These are phyloP conservation scores for Cephonodes hylas DNA, from an alignment of 2,888 invertebrate species.

Conservation along the genomic window DNA sequence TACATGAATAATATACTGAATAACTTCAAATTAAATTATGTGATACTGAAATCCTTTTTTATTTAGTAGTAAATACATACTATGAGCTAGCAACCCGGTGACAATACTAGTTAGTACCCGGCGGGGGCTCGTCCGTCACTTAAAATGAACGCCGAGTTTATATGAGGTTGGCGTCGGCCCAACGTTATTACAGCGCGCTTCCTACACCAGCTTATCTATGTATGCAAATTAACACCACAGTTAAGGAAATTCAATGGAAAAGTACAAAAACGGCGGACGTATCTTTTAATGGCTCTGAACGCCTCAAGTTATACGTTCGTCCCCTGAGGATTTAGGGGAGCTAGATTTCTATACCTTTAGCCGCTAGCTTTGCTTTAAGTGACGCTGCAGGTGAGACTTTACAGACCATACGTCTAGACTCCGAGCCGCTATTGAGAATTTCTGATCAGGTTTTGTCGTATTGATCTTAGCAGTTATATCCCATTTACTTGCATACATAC, in stretches of 20 bases:
- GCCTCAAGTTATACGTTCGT: too few relatives aligned
- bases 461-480: too few relatives aligned
- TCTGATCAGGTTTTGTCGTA: too few relatives aligned
- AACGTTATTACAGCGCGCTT: neutral
- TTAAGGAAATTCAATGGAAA: neutral
- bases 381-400: too few relatives aligned
- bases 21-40: neutral
- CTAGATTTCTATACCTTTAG: too few relatives aligned
- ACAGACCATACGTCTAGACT: too few relatives aligned
- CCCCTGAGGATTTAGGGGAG: too few relatives aligned
- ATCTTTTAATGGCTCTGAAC: too few relatives aligned
- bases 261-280: neutral
- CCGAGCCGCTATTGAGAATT: too few relatives aligned
- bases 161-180: neutral
- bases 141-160: neutral
- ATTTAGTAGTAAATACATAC: neutral
- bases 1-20: neutral
- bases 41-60: neutral
- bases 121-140: neutral
- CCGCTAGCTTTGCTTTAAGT: too few relatives aligned
- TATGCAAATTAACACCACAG: neutral
- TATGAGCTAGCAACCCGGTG: neutral
- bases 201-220: neutral
- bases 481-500: too few relatives aligned
- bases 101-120: neutral